A percentile compares a stretch with the other conserved stretches of the same genome.
Conservation (phyloP, 64 coral and sea anemone species). For the Anthopleura sola region DNA sequence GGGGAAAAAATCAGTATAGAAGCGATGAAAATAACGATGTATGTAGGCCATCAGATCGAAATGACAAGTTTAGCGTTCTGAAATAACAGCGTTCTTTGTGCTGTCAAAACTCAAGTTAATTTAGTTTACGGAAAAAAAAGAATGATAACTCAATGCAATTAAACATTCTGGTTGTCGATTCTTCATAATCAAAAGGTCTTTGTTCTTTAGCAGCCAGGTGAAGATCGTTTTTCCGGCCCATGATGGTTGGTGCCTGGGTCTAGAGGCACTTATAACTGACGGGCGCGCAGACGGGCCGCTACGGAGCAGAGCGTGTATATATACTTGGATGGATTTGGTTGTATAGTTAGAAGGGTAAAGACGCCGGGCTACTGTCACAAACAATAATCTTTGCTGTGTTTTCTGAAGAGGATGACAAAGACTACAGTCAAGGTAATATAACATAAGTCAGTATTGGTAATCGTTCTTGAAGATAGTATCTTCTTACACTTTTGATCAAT, state of each 20-base stretch:
- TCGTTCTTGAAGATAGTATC: background rate
- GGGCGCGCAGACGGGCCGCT: background rate
- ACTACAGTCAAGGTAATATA: background rate
- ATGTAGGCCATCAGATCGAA: background rate
- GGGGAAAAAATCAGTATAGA: background rate
- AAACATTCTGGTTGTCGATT: background rate
- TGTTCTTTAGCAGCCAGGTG: conserved; percentile 5
- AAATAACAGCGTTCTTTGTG: background rate
- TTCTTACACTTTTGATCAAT: background rate
- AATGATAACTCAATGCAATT: conserved; percentile 14
- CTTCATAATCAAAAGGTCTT: conserved; percentile 4
- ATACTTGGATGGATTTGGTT: background rate
- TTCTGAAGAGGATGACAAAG: background rate
- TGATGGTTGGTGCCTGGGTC: background rate
- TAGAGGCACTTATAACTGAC: background rate
- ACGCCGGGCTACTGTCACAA: background rate
- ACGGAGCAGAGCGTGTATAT: background rate
- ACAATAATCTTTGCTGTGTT: background rate
- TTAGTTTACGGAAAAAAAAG: background rate
- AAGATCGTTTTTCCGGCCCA: background rate
- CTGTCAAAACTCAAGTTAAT: conserved; percentile 9
- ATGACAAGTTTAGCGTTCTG: background rate
- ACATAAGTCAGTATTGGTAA: background rate
- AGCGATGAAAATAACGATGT: background rate
- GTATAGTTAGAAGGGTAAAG: background rate